phyloP scores from a whole-genome alignment of 2,888 invertebrate species.

The Noctua pronuba region DNA sequence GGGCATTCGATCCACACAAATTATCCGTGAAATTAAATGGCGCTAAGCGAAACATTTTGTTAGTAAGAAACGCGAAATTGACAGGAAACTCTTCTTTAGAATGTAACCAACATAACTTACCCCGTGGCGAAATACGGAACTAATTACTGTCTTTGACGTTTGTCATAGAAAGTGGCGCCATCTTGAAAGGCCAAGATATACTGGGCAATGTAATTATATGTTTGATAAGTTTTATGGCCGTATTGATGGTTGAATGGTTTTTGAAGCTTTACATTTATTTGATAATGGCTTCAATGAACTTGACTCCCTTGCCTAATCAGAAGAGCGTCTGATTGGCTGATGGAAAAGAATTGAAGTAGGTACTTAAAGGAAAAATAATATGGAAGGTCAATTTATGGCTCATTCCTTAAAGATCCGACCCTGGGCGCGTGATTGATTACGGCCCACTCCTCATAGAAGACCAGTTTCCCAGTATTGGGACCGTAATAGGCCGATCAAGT shows the following conservation, averaged over 20 bases:
- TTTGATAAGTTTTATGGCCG: constrained; percentile 47
- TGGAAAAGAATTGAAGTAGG: not conserved
- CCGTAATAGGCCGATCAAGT: not conserved
- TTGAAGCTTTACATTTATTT: constrained; percentile 20
- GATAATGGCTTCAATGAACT: constrained; percentile 22
- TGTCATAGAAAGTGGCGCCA: constrained; percentile 25
- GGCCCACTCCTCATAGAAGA: not conserved
- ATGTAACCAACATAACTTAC: constrained; percentile 12
- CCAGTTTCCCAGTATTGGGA: not conserved
- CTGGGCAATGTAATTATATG: constrained; percentile 16
- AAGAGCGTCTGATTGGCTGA: not conserved
- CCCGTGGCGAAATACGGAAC: constrained; percentile 1
- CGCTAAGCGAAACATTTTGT: constrained; percentile 68
- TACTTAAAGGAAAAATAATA: not conserved
- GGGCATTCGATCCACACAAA: constrained; percentile 76
- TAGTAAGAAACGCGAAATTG: constrained; percentile 44
- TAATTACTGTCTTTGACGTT: constrained; percentile 20
- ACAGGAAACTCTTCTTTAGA: constrained; percentile 45
- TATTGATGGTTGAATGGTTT: constrained; percentile 43
- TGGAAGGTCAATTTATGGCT: not conserved
- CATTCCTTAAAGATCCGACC: not conserved
- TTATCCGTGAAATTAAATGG: constrained; percentile 81
- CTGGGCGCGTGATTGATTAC: not conserved
- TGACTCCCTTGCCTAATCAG: not conserved
- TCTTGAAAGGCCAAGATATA: constrained; percentile 7